A percentile compares a stretch with the other conserved stretches of the same genome.
Conservation (phyloP, 2,797 vertebrate genomes). For the Pteronotus mesoamericanus region DNA sequence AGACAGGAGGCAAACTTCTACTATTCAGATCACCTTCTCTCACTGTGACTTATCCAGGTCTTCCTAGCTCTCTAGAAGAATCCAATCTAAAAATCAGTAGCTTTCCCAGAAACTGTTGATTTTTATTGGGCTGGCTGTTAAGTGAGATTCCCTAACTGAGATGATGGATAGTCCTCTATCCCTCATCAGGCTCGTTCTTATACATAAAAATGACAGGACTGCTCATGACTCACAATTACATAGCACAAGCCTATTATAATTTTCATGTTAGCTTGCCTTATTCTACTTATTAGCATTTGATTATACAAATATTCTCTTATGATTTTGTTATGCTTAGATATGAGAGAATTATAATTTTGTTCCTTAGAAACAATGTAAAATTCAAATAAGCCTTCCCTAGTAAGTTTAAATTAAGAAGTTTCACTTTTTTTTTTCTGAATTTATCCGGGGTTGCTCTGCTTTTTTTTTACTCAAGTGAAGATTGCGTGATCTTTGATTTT, state of each 20-base stretch:
- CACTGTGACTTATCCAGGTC: background rate
- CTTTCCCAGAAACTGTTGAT: background rate
- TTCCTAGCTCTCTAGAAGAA: background rate
- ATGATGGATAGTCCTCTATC: background rate
- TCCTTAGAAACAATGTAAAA: background rate
- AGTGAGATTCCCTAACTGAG: too few species aligned
- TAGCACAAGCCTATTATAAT: background rate
- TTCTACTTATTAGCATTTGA: constrained; percentile 25
- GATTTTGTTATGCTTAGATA: constrained; percentile 28
- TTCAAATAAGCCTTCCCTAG: background rate
- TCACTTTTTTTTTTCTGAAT: background rate
- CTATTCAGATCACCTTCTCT: background rate
- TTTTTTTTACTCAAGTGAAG: background rate
- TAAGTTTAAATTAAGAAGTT: background rate
- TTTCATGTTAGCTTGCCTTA: constrained; percentile 20
- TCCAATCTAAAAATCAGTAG: background rate
- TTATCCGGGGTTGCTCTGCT: background rate
- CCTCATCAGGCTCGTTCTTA: background rate
- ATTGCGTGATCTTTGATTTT: background rate
- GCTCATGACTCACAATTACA: background rate
- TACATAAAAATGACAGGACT: background rate
- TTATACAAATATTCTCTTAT: constrained; percentile 31
- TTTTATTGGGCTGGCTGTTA: background rate
- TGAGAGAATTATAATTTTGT: background rate
- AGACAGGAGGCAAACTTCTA: background rate